phyloP scores from a whole-genome alignment of 2,888 invertebrate genomes.

The Cheilosia grossa region DNA sequence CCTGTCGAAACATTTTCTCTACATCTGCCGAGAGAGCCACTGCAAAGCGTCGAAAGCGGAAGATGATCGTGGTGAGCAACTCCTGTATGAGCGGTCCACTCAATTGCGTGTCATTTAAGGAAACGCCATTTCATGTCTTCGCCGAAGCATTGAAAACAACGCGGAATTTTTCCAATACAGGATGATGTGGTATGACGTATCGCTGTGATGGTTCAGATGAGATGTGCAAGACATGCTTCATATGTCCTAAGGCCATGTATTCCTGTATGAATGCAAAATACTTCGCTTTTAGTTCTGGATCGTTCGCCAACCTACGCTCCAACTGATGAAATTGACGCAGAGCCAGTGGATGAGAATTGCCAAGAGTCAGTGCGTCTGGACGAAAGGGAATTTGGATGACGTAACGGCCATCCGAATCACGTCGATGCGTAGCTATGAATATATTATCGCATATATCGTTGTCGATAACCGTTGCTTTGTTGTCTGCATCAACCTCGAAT shows the following conservation, averaged over 20 bases:
- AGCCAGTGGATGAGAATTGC: constrained; percentile 15
- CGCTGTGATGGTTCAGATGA: constrained; percentile 10
- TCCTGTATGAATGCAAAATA: constrained; percentile 19
- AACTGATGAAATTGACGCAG: constrained; percentile 11
- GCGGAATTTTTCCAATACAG: neutral
- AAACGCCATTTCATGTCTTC: constrained; percentile 36
- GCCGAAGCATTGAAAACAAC: constrained; percentile 16
- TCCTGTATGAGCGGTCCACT: constrained; percentile 36
- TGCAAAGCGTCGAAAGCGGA: constrained; percentile 36
- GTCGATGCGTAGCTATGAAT: constrained; percentile 19
- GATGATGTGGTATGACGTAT: constrained; percentile 21
- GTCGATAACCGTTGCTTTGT: neutral
- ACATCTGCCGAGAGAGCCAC: constrained; percentile 75
- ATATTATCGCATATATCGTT: constrained; percentile 8
- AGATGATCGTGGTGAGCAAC: constrained; percentile 56
- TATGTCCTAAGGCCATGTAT: constrained; percentile 21
- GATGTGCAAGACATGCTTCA: neutral
- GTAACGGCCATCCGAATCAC: neutral
- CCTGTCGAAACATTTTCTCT: constrained; percentile 75
- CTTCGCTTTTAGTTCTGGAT: constrained; percentile 3
- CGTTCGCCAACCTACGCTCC: constrained; percentile 30
- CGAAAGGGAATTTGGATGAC: constrained; percentile 18
- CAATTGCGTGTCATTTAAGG: constrained; percentile 20
- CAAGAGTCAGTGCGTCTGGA: constrained; percentile 7
- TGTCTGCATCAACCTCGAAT: constrained; percentile 7